Evolutionary conservation across 2,888 invertebrate genomes (phyloP).

Genomic region (Conomelus anceps): DNA sequence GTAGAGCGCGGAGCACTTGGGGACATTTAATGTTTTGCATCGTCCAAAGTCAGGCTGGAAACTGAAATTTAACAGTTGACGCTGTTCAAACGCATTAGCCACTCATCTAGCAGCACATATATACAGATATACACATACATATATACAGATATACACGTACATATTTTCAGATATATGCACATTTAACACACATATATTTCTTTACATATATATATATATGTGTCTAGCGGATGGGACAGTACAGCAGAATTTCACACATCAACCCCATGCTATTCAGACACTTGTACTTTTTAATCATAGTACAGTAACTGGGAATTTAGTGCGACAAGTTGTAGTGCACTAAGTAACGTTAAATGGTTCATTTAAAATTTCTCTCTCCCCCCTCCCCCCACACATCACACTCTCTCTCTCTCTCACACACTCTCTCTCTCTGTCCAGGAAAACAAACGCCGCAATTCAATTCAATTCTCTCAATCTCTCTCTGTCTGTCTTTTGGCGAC

Average conservation of each 20-base stretch:
- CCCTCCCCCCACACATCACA: too few relatives aligned
- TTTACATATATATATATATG: neutral
- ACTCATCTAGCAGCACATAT: neutral
- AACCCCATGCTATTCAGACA: neutral
- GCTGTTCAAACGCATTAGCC: neutral
- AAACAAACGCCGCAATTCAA: too few relatives aligned
- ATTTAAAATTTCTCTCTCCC: neutral
- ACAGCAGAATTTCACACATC: neutral
- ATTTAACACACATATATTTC: neutral
- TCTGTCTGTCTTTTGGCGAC: too few relatives aligned
- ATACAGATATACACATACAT: neutral
- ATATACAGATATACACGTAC: neutral
- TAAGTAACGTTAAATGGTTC: neutral
- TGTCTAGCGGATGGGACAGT: neutral
- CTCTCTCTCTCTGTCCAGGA: too few relatives aligned
- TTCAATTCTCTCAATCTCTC: too few relatives aligned
- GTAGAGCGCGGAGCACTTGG: neutral
- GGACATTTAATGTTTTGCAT: neutral
- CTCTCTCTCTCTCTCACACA: too few relatives aligned
- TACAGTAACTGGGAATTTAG: neutral
- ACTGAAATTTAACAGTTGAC: neutral
- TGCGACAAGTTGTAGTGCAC: neutral
- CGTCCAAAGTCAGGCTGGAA: neutral
- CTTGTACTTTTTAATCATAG: neutral
- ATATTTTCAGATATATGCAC: neutral